Percentiles rank a stretch among this genome's conserved stretches.
phyloP scores from a whole-genome alignment of 2,797 vertebrate genomes.

The Muscicapa striata region DNA sequence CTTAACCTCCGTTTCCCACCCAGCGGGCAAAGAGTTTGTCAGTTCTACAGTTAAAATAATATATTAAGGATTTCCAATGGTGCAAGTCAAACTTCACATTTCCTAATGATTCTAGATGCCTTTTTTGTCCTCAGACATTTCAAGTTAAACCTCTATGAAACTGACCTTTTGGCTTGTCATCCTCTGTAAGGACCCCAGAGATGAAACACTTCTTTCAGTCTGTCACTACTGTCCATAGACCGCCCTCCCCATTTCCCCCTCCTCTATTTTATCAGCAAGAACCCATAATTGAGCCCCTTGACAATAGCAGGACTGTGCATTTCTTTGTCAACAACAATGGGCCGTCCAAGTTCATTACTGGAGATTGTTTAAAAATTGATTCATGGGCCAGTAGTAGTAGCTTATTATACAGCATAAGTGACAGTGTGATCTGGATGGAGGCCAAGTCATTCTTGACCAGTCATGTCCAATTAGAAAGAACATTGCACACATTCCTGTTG shows the following conservation, averaged over 20 bases:
- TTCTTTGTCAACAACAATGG: conserved; percentile 84
- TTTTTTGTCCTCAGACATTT: conserved; percentile 59
- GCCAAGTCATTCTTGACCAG: conserved; percentile 79
- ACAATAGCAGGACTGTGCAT: conserved; percentile 86
- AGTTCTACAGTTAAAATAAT: conserved; percentile 64
- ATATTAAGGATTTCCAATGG: conserved; percentile 60
- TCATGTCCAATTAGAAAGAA: conserved; percentile 91
- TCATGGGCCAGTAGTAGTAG: conserved; percentile 85
- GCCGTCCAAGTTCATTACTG: conserved; percentile 91
- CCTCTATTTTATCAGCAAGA: conserved; percentile 73
- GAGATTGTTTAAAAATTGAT: conserved; percentile 79
- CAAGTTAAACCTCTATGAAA: conserved; percentile 45
- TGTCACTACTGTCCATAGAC: conserved; percentile 47
- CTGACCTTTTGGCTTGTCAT: conserved; percentile 65
- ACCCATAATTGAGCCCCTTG: conserved; percentile 75
- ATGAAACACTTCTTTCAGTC: conserved; percentile 66
- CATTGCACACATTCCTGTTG: conserved; percentile 75
- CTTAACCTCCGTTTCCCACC: conserved; percentile 52
- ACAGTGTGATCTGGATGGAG: conserved; percentile 87
- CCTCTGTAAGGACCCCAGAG: conserved; percentile 51
- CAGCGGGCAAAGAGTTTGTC: conserved; percentile 49
- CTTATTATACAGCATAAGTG: conserved; percentile 90
- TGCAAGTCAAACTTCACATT: conserved; percentile 66
- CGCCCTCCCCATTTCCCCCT: not conserved
- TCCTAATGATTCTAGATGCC: conserved; percentile 69